These are phyloP conservation scores for Asarcornis scutulata DNA, from an alignment of 2,113 vertebrate genomes.

Conservation along the genomic window DNA sequence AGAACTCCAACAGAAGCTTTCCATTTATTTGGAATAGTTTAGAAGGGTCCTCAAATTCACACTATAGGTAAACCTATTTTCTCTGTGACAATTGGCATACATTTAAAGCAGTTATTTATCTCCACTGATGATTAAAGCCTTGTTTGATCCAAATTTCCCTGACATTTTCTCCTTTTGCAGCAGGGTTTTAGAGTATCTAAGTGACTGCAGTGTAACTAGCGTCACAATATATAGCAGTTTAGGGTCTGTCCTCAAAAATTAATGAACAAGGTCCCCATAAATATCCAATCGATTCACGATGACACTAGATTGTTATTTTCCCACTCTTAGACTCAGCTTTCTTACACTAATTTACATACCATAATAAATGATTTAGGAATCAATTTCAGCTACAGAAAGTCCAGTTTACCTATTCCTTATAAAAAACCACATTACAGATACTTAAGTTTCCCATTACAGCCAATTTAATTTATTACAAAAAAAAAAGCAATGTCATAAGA, in stretches of 20 bases:
- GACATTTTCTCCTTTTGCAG: slow-evolving; percentile 12
- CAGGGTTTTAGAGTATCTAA: slow-evolving; percentile 26
- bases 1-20: slow-evolving; percentile 4
- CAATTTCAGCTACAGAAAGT: slow-evolving; percentile 38
- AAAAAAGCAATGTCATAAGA: slow-evolving; percentile 1
- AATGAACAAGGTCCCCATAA: slow-evolving; percentile 25
- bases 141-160: slow-evolving; percentile 39
- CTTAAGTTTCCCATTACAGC: slow-evolving; percentile 48
- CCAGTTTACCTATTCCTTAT: slow-evolving; percentile 40
- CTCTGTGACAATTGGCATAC: background rate
- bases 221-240: background rate
- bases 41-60: slow-evolving; percentile 1
- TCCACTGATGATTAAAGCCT: background rate
- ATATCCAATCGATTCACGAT: background rate
- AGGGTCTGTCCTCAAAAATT: slow-evolving; percentile 33
- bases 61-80: background rate
- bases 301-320: background rate
- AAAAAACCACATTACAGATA: slow-evolving; percentile 43
- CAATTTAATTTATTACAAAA: slow-evolving; percentile 54
- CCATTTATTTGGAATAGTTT: background rate
- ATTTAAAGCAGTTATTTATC: slow-evolving; percentile 43
- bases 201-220: slow-evolving; percentile 13
- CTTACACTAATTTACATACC: background rate
- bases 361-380: slow-evolving; percentile 57
- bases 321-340: background rate